Base-by-base conservation (phyloP, 2,797 vertebrate genomes). In the Triplophysa yarkandensis region DNA sequence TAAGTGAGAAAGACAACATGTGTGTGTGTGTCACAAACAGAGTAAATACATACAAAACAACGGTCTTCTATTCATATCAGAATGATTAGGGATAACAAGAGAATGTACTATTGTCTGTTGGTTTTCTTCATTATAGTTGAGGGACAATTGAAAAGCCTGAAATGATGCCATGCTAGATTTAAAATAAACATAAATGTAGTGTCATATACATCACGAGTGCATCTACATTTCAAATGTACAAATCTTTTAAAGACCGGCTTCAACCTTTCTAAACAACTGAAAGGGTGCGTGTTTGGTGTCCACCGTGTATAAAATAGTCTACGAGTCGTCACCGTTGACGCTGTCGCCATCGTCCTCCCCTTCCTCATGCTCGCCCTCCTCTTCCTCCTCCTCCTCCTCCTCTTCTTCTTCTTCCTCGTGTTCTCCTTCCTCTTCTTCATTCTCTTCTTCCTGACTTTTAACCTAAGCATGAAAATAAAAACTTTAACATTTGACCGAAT, bases 311-410 rank as follows among this genome's bases (percentile, higher is more conserved):
- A 54, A 25, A 41, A 27, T 8, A 36, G n/a, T 83, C 89, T 95
- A 95, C 71, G 92, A 94, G 86, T 92, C 94, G 50, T 97, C 94
- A 2, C 95, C 94, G 78, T 96, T 95, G 74, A 95, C 83, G 50
- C 95, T 97, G 91, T 96, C 94, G 6, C 87, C 92, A 58, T 95
- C 94, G 58, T 93, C 91, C 81, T 94, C 94, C 9, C 94, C 95
- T 63, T 90, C 92, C 79, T 94, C 93, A 78, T 95, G 78, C 17
- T 82, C 80, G 21, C 78, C 71, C 58, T 81, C 71, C 21, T 84
- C 80, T 48, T 80, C 86, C 60, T 94, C 93, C 1, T 90, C 88
- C 10, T 83, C 74, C 32, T 81, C 69, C 32, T 75, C 70, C 14
- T 83, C 81, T 41, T 81, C 86, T 64, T 81, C 71, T 21, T 83